phyloP scores from a whole-genome alignment of 2,888 invertebrate species.

The Oscheius sp. region DNA sequence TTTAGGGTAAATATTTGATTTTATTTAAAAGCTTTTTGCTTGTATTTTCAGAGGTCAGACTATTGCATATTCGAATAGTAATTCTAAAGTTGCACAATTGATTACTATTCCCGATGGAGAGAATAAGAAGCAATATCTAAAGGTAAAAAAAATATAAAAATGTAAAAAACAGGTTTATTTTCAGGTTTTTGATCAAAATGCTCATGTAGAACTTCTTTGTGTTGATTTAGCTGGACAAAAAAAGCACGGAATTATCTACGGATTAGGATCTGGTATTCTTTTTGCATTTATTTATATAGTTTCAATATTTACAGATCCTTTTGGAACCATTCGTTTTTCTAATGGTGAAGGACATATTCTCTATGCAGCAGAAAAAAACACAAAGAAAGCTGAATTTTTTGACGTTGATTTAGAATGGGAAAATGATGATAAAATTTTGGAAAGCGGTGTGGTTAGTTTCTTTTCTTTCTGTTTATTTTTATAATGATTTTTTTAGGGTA shows the following conservation, averaged over 20 bases:
- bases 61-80: slow-evolving; percentile 49
- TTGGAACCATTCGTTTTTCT: slow-evolving; percentile 66
- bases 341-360: slow-evolving; percentile 67
- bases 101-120: slow-evolving; percentile 63
- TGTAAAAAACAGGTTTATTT: background rate
- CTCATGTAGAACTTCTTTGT: slow-evolving; percentile 55
- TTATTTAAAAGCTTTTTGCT: slow-evolving; percentile 5
- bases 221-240: slow-evolving; percentile 60
- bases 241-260: slow-evolving; percentile 65
- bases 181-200: slow-evolving; percentile 50
- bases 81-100: slow-evolving; percentile 60
- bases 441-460: slow-evolving; percentile 56
- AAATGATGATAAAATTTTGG: slow-evolving; percentile 64
- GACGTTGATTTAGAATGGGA: slow-evolving; percentile 70
- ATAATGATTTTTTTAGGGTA: slow-evolving; percentile 63
- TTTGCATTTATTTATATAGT: background rate
- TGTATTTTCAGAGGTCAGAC: slow-evolving; percentile 50
- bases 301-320: slow-evolving; percentile 50
- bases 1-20: slow-evolving; percentile 49
- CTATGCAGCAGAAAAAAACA: slow-evolving; percentile 67
- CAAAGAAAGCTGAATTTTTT: slow-evolving; percentile 64
- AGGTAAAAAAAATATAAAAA: slow-evolving; percentile 8
- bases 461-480: too few species aligned
- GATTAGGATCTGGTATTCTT: slow-evolving; percentile 37
- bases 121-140: slow-evolving; percentile 65